Conservation (phyloP, 2,888 invertebrate genomes). For the Lithophane socia region DNA sequence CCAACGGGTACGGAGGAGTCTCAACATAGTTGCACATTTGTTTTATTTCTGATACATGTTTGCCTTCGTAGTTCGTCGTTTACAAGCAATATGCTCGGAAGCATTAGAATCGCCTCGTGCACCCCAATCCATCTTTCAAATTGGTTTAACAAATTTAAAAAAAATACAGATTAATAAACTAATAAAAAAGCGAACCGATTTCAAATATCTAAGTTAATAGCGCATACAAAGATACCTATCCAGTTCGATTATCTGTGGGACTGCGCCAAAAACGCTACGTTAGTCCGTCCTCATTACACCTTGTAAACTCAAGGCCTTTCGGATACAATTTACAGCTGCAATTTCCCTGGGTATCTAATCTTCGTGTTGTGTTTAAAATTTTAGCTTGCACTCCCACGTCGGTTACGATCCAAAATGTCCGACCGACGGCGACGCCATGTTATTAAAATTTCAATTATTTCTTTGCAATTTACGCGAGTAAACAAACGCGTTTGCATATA, state of each 20-base stretch:
- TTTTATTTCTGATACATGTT: neutral
- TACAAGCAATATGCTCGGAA: neutral
- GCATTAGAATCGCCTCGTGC: neutral
- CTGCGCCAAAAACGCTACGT: constrained; percentile 55
- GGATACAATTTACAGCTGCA: constrained; percentile 63
- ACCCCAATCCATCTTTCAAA: neutral
- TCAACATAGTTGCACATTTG: neutral
- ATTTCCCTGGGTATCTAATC: constrained; percentile 60
- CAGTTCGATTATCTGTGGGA: constrained; percentile 27
- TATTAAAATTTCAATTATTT: constrained; percentile 66
- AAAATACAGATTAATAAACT: constrained; percentile 14
- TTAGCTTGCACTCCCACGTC: constrained; percentile 55
- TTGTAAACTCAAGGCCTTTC: constrained; percentile 52
- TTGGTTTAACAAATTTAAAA: neutral
- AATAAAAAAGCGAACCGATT: constrained; percentile 38
- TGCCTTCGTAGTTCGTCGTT: neutral
- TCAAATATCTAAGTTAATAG: constrained; percentile 17
- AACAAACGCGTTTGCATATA: constrained; percentile 65
- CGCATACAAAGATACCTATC: constrained; percentile 27
- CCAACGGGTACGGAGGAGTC: no score
- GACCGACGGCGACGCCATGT: constrained; percentile 45
- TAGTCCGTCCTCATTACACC: constrained; percentile 51
- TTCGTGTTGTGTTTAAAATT: constrained; percentile 60
- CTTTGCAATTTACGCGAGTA: constrained; percentile 62
- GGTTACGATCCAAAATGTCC: constrained; percentile 47